These are phyloP conservation scores for Percina caprodes DNA, from an alignment of 2,113 vertebrate genomes.

Conservation along the genomic window DNA sequence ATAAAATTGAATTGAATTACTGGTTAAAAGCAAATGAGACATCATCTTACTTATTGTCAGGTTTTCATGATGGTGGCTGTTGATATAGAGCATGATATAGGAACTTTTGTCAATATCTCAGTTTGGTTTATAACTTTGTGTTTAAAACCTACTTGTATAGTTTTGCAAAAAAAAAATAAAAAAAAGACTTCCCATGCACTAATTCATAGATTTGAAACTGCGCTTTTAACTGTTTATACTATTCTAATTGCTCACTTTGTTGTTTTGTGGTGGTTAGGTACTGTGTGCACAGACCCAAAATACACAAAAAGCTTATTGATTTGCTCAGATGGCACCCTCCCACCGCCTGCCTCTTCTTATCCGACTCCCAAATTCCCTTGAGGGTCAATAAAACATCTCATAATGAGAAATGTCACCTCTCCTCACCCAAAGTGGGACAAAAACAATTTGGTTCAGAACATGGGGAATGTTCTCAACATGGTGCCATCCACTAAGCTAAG, in stretches of 20 bases:
- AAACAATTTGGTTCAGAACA: slow-evolving; percentile 64
- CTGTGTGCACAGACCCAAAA: background rate
- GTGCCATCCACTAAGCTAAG: slow-evolving; percentile 54
- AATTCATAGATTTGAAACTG: background rate
- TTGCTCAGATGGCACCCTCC: slow-evolving; percentile 35
- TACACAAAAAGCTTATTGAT: slow-evolving; percentile 44
- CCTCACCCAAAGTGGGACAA: slow-evolving; percentile 44
- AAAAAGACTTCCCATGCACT: background rate
- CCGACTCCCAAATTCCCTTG: slow-evolving; percentile 39
- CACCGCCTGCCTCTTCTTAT: slow-evolving; percentile 38
- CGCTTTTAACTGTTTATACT: background rate
- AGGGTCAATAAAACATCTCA: slow-evolving; percentile 62
- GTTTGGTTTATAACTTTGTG: background rate
- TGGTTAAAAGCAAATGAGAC: background rate
- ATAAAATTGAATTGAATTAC: too few relatives aligned
- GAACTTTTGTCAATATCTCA: background rate
- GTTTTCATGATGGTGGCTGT: background rate
- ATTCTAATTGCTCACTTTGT: background rate
- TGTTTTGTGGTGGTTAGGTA: background rate
- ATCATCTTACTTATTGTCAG: background rate
- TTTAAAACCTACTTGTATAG: background rate
- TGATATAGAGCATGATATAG: background rate
- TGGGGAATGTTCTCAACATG: slow-evolving; percentile 39
- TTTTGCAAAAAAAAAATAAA: background rate
- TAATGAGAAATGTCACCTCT: slow-evolving; percentile 68